phyloP scores from a whole-genome alignment of 2,113 vertebrate genomes.

The Psephotus haematonotus region DNA sequence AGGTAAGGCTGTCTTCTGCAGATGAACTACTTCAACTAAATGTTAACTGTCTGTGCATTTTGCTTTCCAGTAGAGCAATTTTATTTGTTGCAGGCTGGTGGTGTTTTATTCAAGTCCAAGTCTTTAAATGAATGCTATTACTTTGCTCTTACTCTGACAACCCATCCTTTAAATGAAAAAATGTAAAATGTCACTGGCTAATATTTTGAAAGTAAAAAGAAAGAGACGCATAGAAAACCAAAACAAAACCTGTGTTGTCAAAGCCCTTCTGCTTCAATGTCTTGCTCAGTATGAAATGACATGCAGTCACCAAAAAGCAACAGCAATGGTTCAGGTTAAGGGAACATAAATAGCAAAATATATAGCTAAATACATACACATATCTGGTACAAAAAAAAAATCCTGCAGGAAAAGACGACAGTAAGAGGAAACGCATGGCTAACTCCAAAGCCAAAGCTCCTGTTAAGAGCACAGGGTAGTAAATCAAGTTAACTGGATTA shows the following conservation, averaged over 20 bases:
- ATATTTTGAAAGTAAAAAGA: not conserved
- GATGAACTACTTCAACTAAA: not conserved
- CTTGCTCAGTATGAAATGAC: not conserved
- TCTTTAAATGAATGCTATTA: not conserved
- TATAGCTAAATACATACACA: not conserved
- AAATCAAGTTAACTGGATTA: not conserved
- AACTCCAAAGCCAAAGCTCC: not conserved
- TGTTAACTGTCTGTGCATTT: not conserved
- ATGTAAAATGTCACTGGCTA: not conserved
- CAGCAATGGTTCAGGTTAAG: not conserved
- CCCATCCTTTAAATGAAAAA: not conserved
- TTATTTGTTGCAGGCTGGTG: not conserved
- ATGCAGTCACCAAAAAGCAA: not conserved
- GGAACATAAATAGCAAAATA: not conserved
- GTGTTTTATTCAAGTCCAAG: not conserved
- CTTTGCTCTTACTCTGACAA: not conserved
- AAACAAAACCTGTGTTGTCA: not conserved
- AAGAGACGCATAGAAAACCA: not conserved
- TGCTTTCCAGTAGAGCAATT: not conserved
- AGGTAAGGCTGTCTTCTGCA: not conserved
- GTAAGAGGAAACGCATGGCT: not conserved
- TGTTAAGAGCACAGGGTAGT: not conserved
- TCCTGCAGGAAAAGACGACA: not conserved
- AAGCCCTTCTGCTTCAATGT: not conserved
- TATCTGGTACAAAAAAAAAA: not conserved